A percentile compares a stretch with the other conserved stretches of the same genome.
Conservation (phyloP, 1,140 invertebrate species). For the Lycorma delicatula region DNA sequence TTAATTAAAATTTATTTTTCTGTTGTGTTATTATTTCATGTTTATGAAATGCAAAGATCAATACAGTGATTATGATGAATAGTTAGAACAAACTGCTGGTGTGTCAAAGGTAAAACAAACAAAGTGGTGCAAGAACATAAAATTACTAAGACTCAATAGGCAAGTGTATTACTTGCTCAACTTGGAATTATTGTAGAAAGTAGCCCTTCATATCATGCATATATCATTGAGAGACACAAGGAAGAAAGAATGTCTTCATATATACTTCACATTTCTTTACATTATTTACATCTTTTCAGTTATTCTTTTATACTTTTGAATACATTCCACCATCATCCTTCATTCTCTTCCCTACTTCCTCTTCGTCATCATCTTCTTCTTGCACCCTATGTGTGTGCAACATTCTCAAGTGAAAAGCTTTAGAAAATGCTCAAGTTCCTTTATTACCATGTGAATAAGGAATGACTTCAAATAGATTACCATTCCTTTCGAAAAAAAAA, state of each 20-base stretch:
- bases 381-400: background rate
- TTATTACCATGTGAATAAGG: slow-evolving; percentile 27
- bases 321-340: slow-evolving; percentile 15
- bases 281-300: slow-evolving; percentile 18
- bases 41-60: no score
- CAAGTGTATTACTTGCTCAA: no score
- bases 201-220: no score
- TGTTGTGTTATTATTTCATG: no score
- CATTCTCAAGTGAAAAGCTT: slow-evolving; percentile 15
- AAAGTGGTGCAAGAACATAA: no score
- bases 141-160: no score
- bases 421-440: slow-evolving; percentile 23
- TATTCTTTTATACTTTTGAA: slow-evolving; percentile 16
- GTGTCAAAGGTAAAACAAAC: no score
- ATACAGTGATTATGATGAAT: no score
- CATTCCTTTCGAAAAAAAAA: slow-evolving; percentile 16
- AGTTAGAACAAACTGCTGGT: no score
- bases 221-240: no score
- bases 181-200: no score
- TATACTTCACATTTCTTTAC: slow-evolving; percentile 13
- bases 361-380: slow-evolving; percentile 17
- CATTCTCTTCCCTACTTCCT: slow-evolving; percentile 11
- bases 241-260: background rate
- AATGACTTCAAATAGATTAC: slow-evolving; percentile 28
- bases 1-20: no score